A percentile compares a stretch with the other conserved stretches of the same genome.
phyloP scores from a whole-genome alignment of 92 coral and sea anemone species.

The Phymanthus crucifer region DNA sequence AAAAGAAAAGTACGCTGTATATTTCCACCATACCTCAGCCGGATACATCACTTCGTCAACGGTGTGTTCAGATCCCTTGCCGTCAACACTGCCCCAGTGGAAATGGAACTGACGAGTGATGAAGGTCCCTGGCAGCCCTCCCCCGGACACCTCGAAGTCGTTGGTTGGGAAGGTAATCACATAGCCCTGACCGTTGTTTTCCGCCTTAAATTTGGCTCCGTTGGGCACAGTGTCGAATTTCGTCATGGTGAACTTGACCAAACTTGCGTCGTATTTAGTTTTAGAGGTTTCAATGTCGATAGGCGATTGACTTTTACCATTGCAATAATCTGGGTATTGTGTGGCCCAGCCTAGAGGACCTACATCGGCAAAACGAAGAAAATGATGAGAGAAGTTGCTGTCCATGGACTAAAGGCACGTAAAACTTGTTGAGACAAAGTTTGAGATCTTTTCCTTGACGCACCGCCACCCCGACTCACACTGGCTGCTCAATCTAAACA shows the following conservation, averaged over 20 bases:
- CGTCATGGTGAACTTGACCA: conserved; percentile 42
- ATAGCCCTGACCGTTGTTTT: conserved; percentile 38
- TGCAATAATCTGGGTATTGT: not conserved
- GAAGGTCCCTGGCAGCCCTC: conserved; percentile 46
- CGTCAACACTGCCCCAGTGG: conserved; percentile 69
- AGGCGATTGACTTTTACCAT: conserved; percentile 55
- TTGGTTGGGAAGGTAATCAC: not conserved
- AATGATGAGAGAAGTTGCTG: no score
- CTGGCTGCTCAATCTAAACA: no score
- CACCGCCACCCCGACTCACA: no score
- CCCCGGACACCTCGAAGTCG: conserved; percentile 41
- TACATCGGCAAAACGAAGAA: not conserved
- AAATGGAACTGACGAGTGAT: conserved; percentile 48
- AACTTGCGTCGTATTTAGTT: conserved; percentile 28
- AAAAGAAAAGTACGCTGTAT: no score
- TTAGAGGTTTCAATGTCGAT: conserved; percentile 41
- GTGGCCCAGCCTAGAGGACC: conserved; percentile 52
- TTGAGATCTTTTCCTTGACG: no score
- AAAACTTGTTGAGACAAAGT: no score
- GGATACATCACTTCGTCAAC: conserved; percentile 54
- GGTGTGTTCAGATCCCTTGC: conserved; percentile 72
- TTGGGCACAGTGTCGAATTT: conserved; percentile 22
- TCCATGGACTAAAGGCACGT: no score
- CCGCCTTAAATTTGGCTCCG: conserved; percentile 4
- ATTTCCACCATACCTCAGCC: conserved; percentile 71